Evolutionary conservation across 2,888 invertebrate species (phyloP).

Genomic region (Ichneumoninae sp.): DNA sequence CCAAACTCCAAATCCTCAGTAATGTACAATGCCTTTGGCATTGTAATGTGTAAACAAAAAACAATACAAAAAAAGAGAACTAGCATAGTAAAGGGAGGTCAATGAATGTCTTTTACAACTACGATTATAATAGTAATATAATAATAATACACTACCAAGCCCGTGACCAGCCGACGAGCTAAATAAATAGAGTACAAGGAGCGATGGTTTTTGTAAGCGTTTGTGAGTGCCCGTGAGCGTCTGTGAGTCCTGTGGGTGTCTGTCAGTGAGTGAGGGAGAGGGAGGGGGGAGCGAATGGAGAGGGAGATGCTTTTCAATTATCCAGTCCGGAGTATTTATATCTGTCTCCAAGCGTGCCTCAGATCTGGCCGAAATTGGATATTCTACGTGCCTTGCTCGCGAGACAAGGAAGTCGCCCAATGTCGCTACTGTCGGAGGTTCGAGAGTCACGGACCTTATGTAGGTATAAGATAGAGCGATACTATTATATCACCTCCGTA

Average conservation of each 20-base stretch:
- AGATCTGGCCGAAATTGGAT: constrained; percentile 71
- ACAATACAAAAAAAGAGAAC: no score
- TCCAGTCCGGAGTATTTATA: constrained; percentile 70
- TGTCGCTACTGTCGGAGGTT: constrained; percentile 2
- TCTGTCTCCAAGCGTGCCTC: constrained; percentile 67
- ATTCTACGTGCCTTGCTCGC: constrained; percentile 66
- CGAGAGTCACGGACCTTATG: constrained; percentile 25
- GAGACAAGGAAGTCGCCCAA: constrained; percentile 21
- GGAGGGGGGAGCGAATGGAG: background rate
- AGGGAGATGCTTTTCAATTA: constrained; percentile 68
- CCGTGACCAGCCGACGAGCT: constrained; percentile 19
- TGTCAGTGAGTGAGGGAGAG: background rate
- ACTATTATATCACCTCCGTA: constrained; percentile 18
- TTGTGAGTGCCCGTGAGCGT: background rate
- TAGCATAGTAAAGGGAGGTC: no score
- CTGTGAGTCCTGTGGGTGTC: no score
- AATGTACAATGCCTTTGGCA: no score
- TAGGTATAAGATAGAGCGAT: constrained; percentile 41
- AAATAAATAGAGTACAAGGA: constrained; percentile 24
- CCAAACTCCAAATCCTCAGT: no score
- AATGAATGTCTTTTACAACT: no score
- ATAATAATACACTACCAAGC: background rate
- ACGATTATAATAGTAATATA: no score
- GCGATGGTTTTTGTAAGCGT: background rate
- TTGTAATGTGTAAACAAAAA: no score